Base-by-base conservation (phyloP, 2,888 invertebrate species). In the Trachelus tabidus region DNA sequence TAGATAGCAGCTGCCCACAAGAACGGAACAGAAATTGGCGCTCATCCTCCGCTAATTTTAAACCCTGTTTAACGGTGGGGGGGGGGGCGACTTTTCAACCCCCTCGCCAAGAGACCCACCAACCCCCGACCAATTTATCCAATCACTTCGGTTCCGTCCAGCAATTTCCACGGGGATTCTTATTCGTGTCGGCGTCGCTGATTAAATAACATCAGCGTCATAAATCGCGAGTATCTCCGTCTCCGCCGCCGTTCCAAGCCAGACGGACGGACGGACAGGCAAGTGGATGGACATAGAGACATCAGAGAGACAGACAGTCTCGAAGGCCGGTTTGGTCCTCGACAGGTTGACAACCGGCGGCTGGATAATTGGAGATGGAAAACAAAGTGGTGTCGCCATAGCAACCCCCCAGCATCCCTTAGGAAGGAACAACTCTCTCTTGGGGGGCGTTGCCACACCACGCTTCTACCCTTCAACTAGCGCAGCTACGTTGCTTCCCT, bases 291-390 rank as follows among this genome's bases (percentile, higher is more conserved):
- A 15, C 40, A 12, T 15, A 15, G 15, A 40, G 40, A 15, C 15
- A 1, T 34, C 34, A 40, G 37, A 12, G 12, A 37, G 35, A 37
- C 35, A 12, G 37, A 37, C 37, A 37, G 37, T 40, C 40, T 40
- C 71, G 31, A 12, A 71, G 30, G 71, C 33, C 71, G 30, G 31
- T 71, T 71, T n/a, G 71, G 31, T 33, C 30, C 31, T 71, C 71
- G 71, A 68, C 83, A 79, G 86, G 86, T 87, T 87, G 86, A 85
- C 86, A 85, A 86, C 85, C 84, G 80, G 83, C 77, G 82, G 81
- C 82, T 79, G 79, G 86, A 85, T 88, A 88, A 88, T 88, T 87
- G 85, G 83, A 86, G 86, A 86, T 81, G 79, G 86, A 87, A 87
- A 88, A 89, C 87, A 88, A 83, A 85, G 87, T 87, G 82, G 81